A percentile compares a stretch with the other conserved stretches of the same genome.
Evolutionary conservation across 2,888 invertebrate genomes (phyloP).

Genomic region (Ectobius pallidus): DNA sequence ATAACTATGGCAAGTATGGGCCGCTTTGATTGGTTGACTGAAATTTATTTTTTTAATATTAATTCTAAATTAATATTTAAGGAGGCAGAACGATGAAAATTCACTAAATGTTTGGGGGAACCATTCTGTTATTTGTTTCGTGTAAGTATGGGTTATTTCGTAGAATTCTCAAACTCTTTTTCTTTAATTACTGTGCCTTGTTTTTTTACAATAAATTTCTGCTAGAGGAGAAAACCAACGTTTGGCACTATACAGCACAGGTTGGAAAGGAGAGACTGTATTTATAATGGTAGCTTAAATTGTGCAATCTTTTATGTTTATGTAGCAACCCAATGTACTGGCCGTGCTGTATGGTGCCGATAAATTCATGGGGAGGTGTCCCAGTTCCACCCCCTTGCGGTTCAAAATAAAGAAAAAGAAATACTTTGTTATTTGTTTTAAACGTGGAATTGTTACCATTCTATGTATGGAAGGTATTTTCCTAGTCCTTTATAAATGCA

Average conservation of each 20-base stretch:
- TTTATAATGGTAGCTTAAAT: background rate
- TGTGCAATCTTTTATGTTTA: conserved; percentile 6
- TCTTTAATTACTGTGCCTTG: conserved; percentile 25
- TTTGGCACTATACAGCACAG: background rate
- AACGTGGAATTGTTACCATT: conserved; percentile 36
- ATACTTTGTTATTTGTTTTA: conserved; percentile 30
- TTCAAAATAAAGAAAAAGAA: conserved; percentile 20
- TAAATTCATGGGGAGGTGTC: background rate
- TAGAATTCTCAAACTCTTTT: background rate
- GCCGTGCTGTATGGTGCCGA: background rate
- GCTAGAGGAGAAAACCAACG: background rate
- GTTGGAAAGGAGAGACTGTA: background rate
- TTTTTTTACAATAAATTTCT: conserved; percentile 24
- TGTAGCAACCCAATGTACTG: background rate
- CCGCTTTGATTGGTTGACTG: background rate
- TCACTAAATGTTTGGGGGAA: too few relatives aligned
- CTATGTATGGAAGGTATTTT: conserved; percentile 31
- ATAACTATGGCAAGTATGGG: background rate
- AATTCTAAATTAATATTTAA: too few relatives aligned
- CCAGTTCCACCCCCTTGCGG: conserved; percentile 3
- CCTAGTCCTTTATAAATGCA: conserved; percentile 33
- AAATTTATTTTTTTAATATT: too few relatives aligned
- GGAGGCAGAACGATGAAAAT: too few relatives aligned
- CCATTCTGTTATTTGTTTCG: background rate
- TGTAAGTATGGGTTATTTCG: background rate